Evolutionary conservation across 2,113 vertebrate genomes (phyloP).

Genomic region (Motacilla tschutschensis): DNA sequence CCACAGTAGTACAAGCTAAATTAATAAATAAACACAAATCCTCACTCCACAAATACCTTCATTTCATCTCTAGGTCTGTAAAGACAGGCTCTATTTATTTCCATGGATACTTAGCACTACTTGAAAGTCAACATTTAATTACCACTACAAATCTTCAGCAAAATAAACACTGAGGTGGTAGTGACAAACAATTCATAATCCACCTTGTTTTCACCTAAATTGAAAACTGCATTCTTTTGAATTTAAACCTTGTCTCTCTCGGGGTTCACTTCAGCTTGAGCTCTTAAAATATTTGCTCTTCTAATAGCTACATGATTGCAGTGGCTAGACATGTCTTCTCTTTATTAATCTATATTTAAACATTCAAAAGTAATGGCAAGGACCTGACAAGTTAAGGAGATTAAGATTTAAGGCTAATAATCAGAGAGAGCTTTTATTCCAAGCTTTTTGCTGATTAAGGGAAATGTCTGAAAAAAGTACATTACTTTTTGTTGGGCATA

Average conservation of each 20-base stretch:
- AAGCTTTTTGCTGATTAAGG: background rate
- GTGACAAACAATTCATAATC: conserved; percentile 18
- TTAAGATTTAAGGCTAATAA: conserved; percentile 10
- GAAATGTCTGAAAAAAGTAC: background rate
- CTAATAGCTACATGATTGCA: background rate
- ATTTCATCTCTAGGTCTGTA: background rate
- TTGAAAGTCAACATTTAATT: conserved; percentile 33
- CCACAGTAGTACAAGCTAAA: background rate
- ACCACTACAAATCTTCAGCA: conserved; percentile 19
- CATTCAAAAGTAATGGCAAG: background rate
- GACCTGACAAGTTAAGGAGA: background rate
- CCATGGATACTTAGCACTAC: background rate
- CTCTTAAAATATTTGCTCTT: background rate
- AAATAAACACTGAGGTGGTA: background rate
- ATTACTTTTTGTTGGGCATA: background rate
- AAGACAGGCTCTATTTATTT: conserved; percentile 30
- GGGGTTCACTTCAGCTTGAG: background rate
- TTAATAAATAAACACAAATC: background rate
- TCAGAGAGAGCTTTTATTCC: background rate
- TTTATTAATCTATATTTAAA: conserved; percentile 25
- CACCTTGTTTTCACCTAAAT: background rate
- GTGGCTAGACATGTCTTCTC: background rate
- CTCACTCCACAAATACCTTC: background rate
- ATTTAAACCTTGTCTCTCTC: background rate
- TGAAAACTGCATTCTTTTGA: background rate